Base-by-base conservation (phyloP, 2,888 invertebrate genomes). In the Brachyopa scutellaris region DNA sequence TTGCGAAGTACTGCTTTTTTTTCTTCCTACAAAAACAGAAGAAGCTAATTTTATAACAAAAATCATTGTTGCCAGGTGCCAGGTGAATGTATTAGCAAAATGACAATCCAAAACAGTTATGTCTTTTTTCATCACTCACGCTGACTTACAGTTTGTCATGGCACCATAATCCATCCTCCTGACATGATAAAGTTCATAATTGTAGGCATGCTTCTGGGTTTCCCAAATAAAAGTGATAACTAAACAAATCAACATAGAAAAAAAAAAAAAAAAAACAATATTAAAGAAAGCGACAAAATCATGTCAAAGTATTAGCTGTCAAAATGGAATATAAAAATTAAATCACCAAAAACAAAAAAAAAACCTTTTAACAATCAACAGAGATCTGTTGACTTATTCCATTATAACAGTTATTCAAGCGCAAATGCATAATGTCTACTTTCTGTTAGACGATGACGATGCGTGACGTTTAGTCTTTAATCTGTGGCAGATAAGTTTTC, bases 361-460 rank as follows among this genome's bases (percentile, higher is more conserved):
- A 49, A 40, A 53, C 31, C 3, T 31, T 17, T 29, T n/a, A 53
- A 38, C 3, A 11, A 26, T 11, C 19, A 13, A 53, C 31, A 42
- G 51, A 40, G 51, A 64, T 64, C 51, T 66, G 42, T 42, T 53
- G 31, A 66, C 42, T 53, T 31, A 23, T 66, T 40, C 5, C 15
- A 31, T 66, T 66, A 42, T 40, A 53, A 19, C 13, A 53, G 31
- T 66, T 53, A 19, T 13, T 42, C 42, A 21, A 53, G 40, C 7
- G 40, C n/a, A n/a, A 53, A 33, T 29, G 29, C 9, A 17, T 4
- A 66, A 11, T 19, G 40, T 19, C 26, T 6, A 1, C 8, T 40
- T 15, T 31, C 1, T 8, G 29, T 8, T 9, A 19, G 31, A 45
- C 36, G 13, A 36, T 23, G 36, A 38, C 38, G 8, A 17, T 2